These are phyloP conservation scores for Catonia carolina DNA, from an alignment of 2,888 invertebrate genomes.

Conservation along the genomic window DNA sequence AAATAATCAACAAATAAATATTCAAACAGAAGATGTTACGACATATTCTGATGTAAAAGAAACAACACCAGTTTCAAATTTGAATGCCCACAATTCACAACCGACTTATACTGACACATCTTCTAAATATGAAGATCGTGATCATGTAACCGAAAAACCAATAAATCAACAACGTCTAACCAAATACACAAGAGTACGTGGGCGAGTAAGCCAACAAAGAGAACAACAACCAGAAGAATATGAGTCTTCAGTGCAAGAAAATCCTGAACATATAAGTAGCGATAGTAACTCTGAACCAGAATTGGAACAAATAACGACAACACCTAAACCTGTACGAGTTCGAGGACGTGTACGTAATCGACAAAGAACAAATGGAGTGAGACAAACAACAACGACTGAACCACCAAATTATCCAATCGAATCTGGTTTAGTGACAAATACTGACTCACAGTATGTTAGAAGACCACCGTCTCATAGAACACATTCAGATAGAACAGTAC, in stretches of 20 bases:
- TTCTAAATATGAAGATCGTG: background rate
- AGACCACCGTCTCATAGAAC: background rate
- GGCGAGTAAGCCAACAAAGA: constrained; percentile 9
- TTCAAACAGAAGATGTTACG: background rate
- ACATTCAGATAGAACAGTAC: background rate
- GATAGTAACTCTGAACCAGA: constrained; percentile 1
- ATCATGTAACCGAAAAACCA: constrained; percentile 4
- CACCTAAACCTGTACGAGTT: constrained; percentile 24
- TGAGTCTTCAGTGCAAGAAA: background rate
- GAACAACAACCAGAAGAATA: background rate
- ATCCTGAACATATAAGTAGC: background rate
- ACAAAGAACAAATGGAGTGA: constrained; percentile 12
- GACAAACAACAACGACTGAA: constrained; percentile 26
- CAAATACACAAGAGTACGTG: constrained; percentile 18
- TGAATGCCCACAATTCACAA: background rate
- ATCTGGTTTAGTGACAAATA: background rate
- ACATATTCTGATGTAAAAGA: background rate
- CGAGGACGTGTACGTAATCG: constrained; percentile 28
- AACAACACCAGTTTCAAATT: background rate
- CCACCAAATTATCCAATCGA: constrained; percentile 26
- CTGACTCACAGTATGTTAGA: background rate
- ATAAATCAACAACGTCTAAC: constrained; percentile 21
- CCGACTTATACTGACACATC: background rate
- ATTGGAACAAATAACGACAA: constrained; percentile 17
- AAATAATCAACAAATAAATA: background rate